Evolutionary conservation across 2,888 invertebrate species (phyloP).

Genomic region (Amorpha juglandis): DNA sequence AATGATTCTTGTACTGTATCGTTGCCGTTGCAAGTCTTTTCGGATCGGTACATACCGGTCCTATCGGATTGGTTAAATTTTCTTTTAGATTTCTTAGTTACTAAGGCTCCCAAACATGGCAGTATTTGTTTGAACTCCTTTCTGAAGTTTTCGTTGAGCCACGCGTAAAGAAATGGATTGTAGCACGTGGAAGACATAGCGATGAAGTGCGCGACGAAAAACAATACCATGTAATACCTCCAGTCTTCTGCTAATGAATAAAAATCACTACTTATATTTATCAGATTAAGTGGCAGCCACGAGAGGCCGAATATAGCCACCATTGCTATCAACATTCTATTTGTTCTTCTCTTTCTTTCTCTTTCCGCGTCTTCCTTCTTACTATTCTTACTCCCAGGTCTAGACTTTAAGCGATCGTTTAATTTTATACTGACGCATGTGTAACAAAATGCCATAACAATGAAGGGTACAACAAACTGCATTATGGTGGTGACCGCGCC

Average conservation of each 20-base stretch:
- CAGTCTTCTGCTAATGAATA: constrained; percentile 86
- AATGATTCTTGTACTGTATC: constrained; percentile 79
- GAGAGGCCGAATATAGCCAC: constrained; percentile 94
- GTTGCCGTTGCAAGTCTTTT: constrained; percentile 79
- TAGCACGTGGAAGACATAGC: constrained; percentile 98
- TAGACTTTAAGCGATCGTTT: constrained; percentile 88
- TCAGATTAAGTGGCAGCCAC: constrained; percentile 92
- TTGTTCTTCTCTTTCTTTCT: constrained; percentile 91
- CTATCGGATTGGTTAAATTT: constrained; percentile 75
- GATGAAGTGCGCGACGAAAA: constrained; percentile 92
- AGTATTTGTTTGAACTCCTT: constrained; percentile 93
- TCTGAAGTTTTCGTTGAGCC: constrained; percentile 97
- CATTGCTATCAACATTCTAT: constrained; percentile 96
- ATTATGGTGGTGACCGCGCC: constrained; percentile 91
- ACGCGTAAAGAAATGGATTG: constrained; percentile 97
- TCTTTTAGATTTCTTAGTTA: constrained; percentile 68
- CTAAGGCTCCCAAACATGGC: constrained; percentile 84
- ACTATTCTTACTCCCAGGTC: constrained; percentile 89
- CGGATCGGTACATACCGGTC: constrained; percentile 76
- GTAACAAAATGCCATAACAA: constrained; percentile 94
- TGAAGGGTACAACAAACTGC: constrained; percentile 94
- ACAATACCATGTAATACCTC: constrained; percentile 90
- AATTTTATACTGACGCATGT: constrained; percentile 91
- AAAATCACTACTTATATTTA: constrained; percentile 90
- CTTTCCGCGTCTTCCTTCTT: constrained; percentile 91